Base-by-base conservation (phyloP, 92 coral and sea anemone species). In the Diadumene lineata region DNA sequence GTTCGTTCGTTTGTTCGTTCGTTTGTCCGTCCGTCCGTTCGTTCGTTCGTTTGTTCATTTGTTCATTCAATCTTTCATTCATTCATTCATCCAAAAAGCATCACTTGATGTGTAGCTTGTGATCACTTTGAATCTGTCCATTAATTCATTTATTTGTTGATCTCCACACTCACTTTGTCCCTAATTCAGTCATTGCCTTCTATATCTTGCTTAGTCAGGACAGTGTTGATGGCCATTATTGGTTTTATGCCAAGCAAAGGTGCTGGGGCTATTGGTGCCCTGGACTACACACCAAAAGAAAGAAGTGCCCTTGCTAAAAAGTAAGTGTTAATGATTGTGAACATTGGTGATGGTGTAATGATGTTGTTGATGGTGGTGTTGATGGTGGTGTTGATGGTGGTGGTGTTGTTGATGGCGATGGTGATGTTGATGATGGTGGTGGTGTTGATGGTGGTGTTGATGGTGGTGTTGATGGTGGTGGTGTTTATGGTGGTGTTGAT, bases 181-280 rank as follows among this genome's bases (percentile, higher is more conserved):
- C 19, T 53, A 4, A 53, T 53, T 21, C 19, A 53, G 10, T 53
- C 58, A 13, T 53, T 53, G 6, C 29, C 23, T 58, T 58, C 17
- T 58, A 10, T 22, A 10, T 58, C 31, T 48, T 22, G n/a, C n/a
- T n/a, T 50, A 96, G 99, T 96, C 74, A 92, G 99, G 22, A 96
- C 99, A 43, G 99, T 96, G 22, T 83, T 96, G 51, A 88, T 96
- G 89, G 99, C 99, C 8, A 74, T 96, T 18, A 96, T 96, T 81
- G 99, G 99, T 22, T 96, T 96, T 75, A 96, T 96, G 99, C 99
- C 99, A 0, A 92, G 90, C 43, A 91, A 89, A 60, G 99, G 99
- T 23, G 99, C 97, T 11, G 99, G 99, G 56, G 99, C 99, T 26
- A 96, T 96, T 77, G 99, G 97, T 31, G 86, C 99, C 31, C 66